Evolutionary conservation across 2,888 invertebrate genomes (phyloP).

Genomic region (Acanthoscelides obtectus): DNA sequence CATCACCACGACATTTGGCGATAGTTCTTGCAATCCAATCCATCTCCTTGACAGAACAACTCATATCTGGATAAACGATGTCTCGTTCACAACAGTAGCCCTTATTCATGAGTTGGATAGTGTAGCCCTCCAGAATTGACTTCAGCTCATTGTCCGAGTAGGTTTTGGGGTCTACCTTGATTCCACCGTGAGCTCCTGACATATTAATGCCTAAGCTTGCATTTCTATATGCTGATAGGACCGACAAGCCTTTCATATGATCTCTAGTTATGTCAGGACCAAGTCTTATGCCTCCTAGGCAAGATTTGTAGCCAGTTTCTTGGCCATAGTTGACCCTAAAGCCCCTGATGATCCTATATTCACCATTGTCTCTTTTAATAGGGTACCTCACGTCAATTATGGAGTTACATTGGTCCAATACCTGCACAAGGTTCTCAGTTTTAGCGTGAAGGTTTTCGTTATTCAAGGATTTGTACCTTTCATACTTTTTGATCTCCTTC

Average conservation of each 20-base stretch:
- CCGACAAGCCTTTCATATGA: conserved; percentile 39
- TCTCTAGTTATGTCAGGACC: conserved; percentile 34
- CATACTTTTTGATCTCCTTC: conserved; percentile 21
- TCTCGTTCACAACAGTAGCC: conserved; percentile 31
- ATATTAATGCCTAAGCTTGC: conserved; percentile 38
- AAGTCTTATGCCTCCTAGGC: conserved; percentile 39
- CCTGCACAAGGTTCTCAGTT: conserved; percentile 31
- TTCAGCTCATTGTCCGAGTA: conserved; percentile 35
- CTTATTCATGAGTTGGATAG: conserved; percentile 29
- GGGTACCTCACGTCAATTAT: conserved; percentile 40
- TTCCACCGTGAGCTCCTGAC: conserved; percentile 39
- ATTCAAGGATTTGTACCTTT: conserved; percentile 15
- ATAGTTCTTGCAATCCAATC: conserved; percentile 26
- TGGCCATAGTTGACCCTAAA: conserved; percentile 40
- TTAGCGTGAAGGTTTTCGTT: conserved; percentile 24
- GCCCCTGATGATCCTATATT: conserved; percentile 35
- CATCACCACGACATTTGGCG: not conserved
- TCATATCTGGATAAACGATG: conserved; percentile 40
- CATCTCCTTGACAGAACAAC: conserved; percentile 35
- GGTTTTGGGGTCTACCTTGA: conserved; percentile 34
- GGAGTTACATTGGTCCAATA: conserved; percentile 39
- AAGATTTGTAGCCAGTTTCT: conserved; percentile 26
- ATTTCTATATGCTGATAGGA: conserved; percentile 37
- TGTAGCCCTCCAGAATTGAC: conserved; percentile 32
- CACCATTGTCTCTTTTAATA: conserved; percentile 34